Evolutionary conservation across 2,113 vertebrate species (phyloP).

Genomic region (Oenanthe melanoleuca): DNA sequence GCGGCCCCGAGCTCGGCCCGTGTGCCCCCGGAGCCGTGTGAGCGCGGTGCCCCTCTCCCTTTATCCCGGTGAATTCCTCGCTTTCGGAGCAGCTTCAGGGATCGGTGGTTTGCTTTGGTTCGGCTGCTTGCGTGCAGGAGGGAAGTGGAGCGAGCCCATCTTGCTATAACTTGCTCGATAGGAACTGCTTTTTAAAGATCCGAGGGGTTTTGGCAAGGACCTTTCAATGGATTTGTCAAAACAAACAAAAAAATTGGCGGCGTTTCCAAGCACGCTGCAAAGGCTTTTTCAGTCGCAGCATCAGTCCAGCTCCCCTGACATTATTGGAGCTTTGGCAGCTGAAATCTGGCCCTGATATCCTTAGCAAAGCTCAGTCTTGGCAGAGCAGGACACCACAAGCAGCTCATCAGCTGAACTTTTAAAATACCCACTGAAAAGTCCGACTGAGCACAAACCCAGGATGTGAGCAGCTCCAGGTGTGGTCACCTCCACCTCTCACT

Average conservation of each 20-base stretch:
- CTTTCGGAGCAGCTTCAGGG: neutral
- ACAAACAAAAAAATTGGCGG: neutral
- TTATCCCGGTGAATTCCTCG: neutral
- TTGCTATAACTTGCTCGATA: neutral
- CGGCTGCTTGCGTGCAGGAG: neutral
- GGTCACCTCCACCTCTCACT: neutral
- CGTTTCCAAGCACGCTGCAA: neutral
- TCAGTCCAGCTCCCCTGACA: neutral
- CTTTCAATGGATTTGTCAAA: neutral
- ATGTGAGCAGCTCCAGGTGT: neutral
- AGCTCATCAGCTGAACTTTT: neutral
- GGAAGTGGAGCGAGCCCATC: neutral
- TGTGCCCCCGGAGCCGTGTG: accelerated
- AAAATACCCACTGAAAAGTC: neutral
- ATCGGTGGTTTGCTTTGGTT: neutral
- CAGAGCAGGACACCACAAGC: neutral
- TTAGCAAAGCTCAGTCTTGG: neutral
- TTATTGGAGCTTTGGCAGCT: neutral
- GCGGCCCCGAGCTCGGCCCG: accelerated
- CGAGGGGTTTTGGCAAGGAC: neutral
- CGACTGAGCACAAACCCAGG: neutral
- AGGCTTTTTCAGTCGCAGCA: neutral
- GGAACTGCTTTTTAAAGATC: neutral
- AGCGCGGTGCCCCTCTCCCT: accelerated
- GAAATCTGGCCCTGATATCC: neutral